These are phyloP conservation scores for Holacanthus passer DNA, from an alignment of 2,113 vertebrate species.

Conservation along the genomic window DNA sequence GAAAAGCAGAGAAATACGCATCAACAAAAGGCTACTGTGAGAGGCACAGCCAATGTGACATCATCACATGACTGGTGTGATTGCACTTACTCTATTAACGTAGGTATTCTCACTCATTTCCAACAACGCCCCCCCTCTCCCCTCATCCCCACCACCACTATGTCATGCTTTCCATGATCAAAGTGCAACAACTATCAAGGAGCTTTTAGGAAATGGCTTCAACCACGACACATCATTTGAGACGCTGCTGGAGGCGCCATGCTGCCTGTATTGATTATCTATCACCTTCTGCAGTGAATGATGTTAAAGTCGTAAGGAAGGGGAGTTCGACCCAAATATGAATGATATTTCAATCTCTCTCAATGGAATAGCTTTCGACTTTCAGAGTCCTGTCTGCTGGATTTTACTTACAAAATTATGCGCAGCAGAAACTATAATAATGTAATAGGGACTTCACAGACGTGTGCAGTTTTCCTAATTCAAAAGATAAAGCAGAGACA, in stretches of 20 bases:
- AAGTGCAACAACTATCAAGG: constrained; percentile 47
- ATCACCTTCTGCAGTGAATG: background rate
- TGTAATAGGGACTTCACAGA: no score
- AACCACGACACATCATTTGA: constrained; percentile 7
- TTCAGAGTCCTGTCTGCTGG: background rate
- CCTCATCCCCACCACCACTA: background rate
- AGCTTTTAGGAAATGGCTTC: constrained; percentile 44
- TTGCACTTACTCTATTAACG: constrained; percentile 68
- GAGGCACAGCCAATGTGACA: constrained; percentile 63
- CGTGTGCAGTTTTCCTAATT: constrained; percentile 20
- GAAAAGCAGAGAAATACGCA: constrained; percentile 5
- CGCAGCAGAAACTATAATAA: no score
- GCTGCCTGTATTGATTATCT: constrained; percentile 15
- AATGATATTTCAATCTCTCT: background rate
- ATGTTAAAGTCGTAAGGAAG: background rate
- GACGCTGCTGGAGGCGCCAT: background rate
- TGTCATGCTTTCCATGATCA: constrained; percentile 59
- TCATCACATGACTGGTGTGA: constrained; percentile 75
- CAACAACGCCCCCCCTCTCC: constrained; percentile 9
- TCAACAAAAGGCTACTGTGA: constrained; percentile 62
- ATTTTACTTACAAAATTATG: background rate
- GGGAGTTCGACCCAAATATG: background rate
- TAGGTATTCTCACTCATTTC: constrained; percentile 44
- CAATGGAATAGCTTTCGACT: background rate
- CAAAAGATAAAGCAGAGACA: constrained; percentile 1